A percentile compares a stretch with the other conserved stretches of the same genome.
Evolutionary conservation across 2,888 invertebrate species (phyloP).

Genomic region (Callinectes sapidus): DNA sequence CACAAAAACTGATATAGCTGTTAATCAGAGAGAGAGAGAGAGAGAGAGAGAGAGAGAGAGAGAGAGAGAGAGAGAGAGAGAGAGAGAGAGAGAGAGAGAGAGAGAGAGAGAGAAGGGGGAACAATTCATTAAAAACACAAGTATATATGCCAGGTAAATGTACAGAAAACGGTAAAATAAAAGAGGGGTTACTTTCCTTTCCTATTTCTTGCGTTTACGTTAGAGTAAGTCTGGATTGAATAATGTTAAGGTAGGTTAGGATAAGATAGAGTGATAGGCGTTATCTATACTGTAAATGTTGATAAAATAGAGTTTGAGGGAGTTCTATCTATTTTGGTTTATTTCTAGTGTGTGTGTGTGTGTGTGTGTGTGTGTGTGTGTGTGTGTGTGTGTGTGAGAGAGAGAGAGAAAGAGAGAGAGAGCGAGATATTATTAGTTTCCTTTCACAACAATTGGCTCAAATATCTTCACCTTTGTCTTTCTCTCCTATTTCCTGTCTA

Average conservation of each 20-base stretch:
- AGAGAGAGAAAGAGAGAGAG: not conserved
- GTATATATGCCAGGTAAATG: not conserved
- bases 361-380: not conserved
- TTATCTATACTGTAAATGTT: not conserved
- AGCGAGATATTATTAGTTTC: not conserved
- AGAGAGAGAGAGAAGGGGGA: not conserved
- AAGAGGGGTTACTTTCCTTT: not conserved
- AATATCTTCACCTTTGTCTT: not conserved
- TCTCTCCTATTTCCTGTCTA: not conserved
- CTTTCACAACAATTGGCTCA: not conserved
- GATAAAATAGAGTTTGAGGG: not conserved
- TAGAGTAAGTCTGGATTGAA: not conserved
- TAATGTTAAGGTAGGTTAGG: not conserved
- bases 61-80: constrained; percentile 35
- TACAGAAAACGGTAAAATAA: not conserved
- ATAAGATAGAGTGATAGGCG: not conserved
- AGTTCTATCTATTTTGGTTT: not conserved
- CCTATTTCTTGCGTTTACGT: not conserved
- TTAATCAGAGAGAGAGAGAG: not conserved
- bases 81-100: not conserved
- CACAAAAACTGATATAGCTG: not conserved
- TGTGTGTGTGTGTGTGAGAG: not conserved
- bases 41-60: constrained; percentile 41
- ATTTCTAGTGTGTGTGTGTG: not conserved
- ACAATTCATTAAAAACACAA: not conserved